Conservation (phyloP, 2,888 invertebrate species). For the Dasypolia templi region DNA sequence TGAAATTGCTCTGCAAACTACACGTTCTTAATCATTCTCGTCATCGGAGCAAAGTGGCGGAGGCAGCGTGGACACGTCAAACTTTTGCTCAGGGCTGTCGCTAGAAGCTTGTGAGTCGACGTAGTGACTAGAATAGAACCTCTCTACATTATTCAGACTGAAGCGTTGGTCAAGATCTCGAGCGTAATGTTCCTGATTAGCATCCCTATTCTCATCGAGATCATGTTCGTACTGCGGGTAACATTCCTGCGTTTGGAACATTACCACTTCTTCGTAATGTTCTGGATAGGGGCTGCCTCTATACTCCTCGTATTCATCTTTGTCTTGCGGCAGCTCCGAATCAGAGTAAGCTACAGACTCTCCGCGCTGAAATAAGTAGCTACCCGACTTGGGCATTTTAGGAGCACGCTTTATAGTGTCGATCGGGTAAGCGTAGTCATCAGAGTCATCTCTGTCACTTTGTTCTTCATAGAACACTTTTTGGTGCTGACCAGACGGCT, state of each 20-base stretch:
- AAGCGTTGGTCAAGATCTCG: slow-evolving; percentile 88
- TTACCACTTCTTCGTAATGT: slow-evolving; percentile 84
- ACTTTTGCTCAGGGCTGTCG: slow-evolving; percentile 93
- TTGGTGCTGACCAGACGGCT: slow-evolving; percentile 81
- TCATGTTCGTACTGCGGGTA: slow-evolving; percentile 87
- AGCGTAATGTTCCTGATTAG: slow-evolving; percentile 77
- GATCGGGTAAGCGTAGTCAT: slow-evolving; percentile 88
- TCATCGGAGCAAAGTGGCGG: slow-evolving; percentile 94
- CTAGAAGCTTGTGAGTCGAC: slow-evolving; percentile 91
- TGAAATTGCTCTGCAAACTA: slow-evolving; percentile 50
- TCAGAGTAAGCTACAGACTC: slow-evolving; percentile 87
- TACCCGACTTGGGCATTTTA: slow-evolving; percentile 84
- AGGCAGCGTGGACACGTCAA: slow-evolving; percentile 94
- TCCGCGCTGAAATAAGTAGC: slow-evolving; percentile 85
- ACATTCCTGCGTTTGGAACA: slow-evolving; percentile 88
- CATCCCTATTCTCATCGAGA: slow-evolving; percentile 73
- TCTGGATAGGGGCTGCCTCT: slow-evolving; percentile 88
- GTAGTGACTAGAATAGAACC: slow-evolving; percentile 89
- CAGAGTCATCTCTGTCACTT: slow-evolving; percentile 87
- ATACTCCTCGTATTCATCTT: slow-evolving; percentile 86
- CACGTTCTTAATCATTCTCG: slow-evolving; percentile 90
- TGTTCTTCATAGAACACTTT: slow-evolving; percentile 84
- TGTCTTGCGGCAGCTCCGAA: slow-evolving; percentile 83
- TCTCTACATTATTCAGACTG: slow-evolving; percentile 87
- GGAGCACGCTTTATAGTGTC: slow-evolving; percentile 89